Percentiles rank a stretch among this genome's conserved stretches.
Conservation (phyloP, 2,888 invertebrate species). For the Standfussiana lucernea region DNA sequence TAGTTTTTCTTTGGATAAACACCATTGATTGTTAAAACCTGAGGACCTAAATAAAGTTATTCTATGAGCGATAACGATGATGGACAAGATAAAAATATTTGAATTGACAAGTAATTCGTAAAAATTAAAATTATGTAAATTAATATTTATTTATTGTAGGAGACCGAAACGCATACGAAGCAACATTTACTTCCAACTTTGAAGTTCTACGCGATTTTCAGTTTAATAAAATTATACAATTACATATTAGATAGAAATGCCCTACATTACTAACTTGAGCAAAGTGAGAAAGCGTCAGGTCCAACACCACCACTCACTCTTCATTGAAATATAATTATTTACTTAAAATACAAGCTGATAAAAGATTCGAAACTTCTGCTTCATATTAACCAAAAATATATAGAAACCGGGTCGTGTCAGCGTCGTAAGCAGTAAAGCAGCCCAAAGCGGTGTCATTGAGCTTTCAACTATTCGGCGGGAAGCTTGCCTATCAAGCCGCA, state of each 20-base stretch:
- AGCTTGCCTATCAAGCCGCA: conserved; percentile 60
- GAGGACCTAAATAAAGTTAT: not conserved
- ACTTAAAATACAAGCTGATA: not conserved
- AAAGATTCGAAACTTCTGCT: not conserved
- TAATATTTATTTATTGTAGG: no score
- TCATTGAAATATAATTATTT: not conserved
- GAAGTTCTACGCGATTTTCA: not conserved
- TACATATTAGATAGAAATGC: no score
- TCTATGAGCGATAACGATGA: not conserved
- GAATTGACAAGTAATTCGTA: not conserved
- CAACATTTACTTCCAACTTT: not conserved
- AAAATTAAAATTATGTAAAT: no score
- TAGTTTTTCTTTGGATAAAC: not conserved
- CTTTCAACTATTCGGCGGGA: conserved; percentile 82
- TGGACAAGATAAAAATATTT: not conserved
- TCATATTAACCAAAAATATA: not conserved
- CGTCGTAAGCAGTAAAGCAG: conserved; percentile 68
- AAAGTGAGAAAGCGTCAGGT: not conserved
- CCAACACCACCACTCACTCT: not conserved
- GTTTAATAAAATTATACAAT: not conserved
- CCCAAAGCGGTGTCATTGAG: conserved; percentile 82
- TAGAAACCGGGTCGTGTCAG: not conserved
- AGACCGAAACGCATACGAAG: not conserved
- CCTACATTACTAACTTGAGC: not conserved
- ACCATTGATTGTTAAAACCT: not conserved